Percentiles rank a stretch among this genome's conserved stretches.
phyloP scores from a whole-genome alignment of 1,140 invertebrate genomes.

The Magallana gigas region DNA sequence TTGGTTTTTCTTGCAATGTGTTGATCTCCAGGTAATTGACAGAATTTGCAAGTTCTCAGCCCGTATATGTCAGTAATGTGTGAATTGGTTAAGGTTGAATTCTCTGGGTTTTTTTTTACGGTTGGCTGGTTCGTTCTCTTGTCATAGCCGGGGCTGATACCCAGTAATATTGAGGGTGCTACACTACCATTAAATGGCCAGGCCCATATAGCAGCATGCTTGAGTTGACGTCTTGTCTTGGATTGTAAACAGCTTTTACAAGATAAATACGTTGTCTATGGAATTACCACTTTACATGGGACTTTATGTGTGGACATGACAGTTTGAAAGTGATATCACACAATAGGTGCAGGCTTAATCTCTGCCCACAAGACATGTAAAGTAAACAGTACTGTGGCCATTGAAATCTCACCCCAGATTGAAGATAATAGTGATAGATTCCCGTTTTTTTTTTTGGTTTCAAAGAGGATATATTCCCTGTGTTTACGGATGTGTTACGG shows the following conservation, averaged over 20 bases:
- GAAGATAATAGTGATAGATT: too few relatives aligned
- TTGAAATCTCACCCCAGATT: too few relatives aligned
- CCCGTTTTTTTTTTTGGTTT: too few relatives aligned
- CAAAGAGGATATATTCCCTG: too few relatives aligned
- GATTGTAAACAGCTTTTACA: slow-evolving; percentile 34
- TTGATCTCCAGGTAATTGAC: not conserved
- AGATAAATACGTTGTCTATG: slow-evolving; percentile 25
- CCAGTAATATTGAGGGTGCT: not conserved
- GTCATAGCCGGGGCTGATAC: not conserved
- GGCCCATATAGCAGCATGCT: not conserved
- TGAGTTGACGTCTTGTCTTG: slow-evolving; percentile 15
- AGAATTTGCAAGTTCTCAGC: not conserved
- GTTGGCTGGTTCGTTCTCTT: not conserved
- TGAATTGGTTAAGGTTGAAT: slow-evolving; percentile 25
- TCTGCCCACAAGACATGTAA: not conserved
- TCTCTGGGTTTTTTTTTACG: not conserved
- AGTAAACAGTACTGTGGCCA: not conserved
- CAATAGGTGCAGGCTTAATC: not conserved
- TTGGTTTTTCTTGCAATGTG: not conserved
- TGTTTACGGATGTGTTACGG: too few relatives aligned
- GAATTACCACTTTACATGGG: slow-evolving; percentile 24
- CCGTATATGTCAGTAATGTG: slow-evolving; percentile 21
- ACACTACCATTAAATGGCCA: slow-evolving; percentile 3
- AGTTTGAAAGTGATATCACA: slow-evolving; percentile 24
- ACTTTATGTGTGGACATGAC: slow-evolving; percentile 19